Base-by-base conservation (phyloP, 53 echinoderm and acorn worm species). In the Mesocentrotus franciscanus region DNA sequence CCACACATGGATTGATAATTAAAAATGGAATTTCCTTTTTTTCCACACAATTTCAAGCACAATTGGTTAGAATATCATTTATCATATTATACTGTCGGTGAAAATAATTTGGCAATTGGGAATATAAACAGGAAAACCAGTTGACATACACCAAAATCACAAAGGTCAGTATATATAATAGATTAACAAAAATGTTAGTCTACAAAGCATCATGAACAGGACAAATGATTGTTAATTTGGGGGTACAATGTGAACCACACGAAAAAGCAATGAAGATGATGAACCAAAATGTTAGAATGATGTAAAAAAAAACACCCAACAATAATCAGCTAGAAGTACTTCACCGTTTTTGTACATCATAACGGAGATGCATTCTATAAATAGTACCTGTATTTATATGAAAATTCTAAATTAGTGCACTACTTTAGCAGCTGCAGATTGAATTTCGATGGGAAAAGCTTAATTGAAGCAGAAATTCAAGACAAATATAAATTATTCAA, bases 201-300 rank as follows among this genome's bases (percentile, higher is more conserved):
- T 87, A n/a, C 58, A 87, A 58, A 87, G 57, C 87, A 87, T 58
- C 58, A 87, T 58, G 58, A 84, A 42, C 0, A 29, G 58, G 57
- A 58, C 7, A 42, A 27, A 58, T 87, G 58, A 64, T 64, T 87
- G 87, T 87, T 58, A 87, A 87, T 87, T 87, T 55, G 1, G 87
- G 87, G 59, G 59, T 58, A 87, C 58, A 87, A 14, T 39, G 87
- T 59, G 18, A 59, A 87, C 59, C n/a, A 58, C 87, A 87, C 32
- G 1, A 58, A 87, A 85, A 87, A 87, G 87, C 87, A 87, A 58
- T 26, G 87, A 26, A 58, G 58, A 87, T 87, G 87, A 87, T 87
- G 34, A 56, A 87, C n/a, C 58, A 87, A 64, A 87, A 58, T n/a
- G 15, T 55, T 55, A 85, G 85, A 87, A 87, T 87, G 87, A 87